phyloP scores from a whole-genome alignment of 2,113 vertebrate genomes.

The Neogale vison region DNA sequence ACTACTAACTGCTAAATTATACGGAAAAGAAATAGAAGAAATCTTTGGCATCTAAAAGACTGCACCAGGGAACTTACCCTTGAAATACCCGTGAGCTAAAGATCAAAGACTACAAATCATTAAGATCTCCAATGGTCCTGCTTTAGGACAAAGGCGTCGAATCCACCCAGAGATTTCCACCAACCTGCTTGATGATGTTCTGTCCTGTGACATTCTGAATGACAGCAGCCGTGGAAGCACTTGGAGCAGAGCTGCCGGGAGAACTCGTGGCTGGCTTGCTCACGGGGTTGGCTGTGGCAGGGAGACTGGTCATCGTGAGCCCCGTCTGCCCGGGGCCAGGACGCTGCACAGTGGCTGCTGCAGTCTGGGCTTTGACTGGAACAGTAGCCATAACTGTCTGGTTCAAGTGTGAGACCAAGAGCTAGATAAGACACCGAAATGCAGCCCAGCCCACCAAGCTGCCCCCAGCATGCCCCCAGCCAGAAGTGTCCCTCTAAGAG shows the following conservation, averaged over 20 bases:
- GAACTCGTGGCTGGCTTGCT: constrained; percentile 89
- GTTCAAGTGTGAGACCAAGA: constrained; percentile 13
- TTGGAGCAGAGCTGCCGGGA: constrained; percentile 86
- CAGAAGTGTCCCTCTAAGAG: neutral
- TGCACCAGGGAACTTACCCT: neutral
- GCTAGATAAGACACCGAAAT: neutral
- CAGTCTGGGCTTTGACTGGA: constrained; percentile 90
- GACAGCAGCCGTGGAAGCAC: constrained; percentile 86
- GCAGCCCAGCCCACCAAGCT: neutral
- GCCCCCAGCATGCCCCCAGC: neutral
- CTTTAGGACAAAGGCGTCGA: neutral
- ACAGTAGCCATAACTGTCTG: constrained; percentile 91
- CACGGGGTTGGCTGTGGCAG: constrained; percentile 83
- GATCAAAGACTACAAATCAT: neutral
- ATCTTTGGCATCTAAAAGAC: neutral
- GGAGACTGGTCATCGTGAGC: constrained; percentile 88
- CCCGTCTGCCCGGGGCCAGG: constrained; percentile 79
- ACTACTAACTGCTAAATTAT: neutral
- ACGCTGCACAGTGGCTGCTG: constrained; percentile 87
- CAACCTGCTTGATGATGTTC: constrained; percentile 96
- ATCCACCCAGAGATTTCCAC: neutral
- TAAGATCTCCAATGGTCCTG: neutral
- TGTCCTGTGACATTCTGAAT: constrained; percentile 92
- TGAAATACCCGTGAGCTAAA: neutral
- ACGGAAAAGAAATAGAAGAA: neutral